Base-by-base conservation (phyloP, 2,113 vertebrate species). In the western clawed frog (Xenopus tropicalis) region DNA sequence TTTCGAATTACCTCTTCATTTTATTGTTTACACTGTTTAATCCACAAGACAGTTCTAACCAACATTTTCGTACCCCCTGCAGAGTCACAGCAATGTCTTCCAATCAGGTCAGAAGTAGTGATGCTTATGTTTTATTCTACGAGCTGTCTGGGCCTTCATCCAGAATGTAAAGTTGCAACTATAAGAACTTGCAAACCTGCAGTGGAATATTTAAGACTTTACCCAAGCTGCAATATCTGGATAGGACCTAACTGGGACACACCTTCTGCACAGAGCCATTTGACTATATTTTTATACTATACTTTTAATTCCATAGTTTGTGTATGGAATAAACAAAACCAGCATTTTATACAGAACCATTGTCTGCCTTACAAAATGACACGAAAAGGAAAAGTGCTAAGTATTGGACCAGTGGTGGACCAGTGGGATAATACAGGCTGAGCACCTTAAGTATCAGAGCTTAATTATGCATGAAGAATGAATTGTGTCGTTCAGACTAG, bases 81-180 rank as follows among this genome's bases (percentile, higher is more conserved):
- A 99, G 97, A 19, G 96, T 98, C 79, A 94, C 94, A 43, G 93
- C 95, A 48, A 95, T 98, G 93, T 96, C 95, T 74, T 93, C 94
- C 86, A 94, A 95, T 89, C 97, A 99, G 86, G 90, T 98, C 77
- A 94, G 93, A 83, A 95, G 93, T 92, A 98, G 95, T 17, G 96
- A 99, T 51, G 96, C 93, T 81, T 99, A 98, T 61, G 89, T 99
- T 81, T 90, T 99, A 85, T 99, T 99, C 88, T 99, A 98, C 0
- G 96, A 99, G 88, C 86, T 95, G 85, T 91, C 93, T 78, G 93
- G 86, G 78, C 91, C 93, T 0, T 93, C 93, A 79, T 97, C 93
- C 46, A 93, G 93, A 79, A 88, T 93, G 89, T 96, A 91, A 85
- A 85, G 14, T 37, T 74, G 29, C 3, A 24, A 17, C 1, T 37